Evolutionary conservation across 2,888 invertebrate species (phyloP), one percentile per base, ranked within the genome.

Genomic region (Phalera bucephala): DNA sequence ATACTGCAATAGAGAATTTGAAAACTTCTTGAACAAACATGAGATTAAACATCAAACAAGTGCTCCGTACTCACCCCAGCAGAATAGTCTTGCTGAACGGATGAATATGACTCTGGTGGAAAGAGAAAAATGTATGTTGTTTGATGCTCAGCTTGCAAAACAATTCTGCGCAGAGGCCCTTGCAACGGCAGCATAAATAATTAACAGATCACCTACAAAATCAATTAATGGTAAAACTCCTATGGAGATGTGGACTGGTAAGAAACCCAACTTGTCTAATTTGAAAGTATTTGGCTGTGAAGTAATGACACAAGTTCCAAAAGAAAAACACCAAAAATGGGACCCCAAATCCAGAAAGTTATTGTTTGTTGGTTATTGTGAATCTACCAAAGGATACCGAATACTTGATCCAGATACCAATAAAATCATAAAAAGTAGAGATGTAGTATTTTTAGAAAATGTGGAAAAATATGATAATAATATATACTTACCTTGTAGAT

Each of bases 61-160:
- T 7, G 37, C 29, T 4, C 46, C 52, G 1, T 49, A 49, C 12
- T 20, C 45, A 8, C 46, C 42, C 1, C 19, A 53, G 20, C 47
- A 47, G 2, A 49, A 52, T 35, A 44, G 43, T 2, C 2, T 42
- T n/a, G 26, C 37, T 1, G 48, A 48, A 21, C 7, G 52, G 2
- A 40, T 45, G 39, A 45, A 47, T 17, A 12, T 42, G 5, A 37
- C 43, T 2, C 21, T 50, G 2, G 30, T 45, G 6, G 38, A 43
- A 26, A 12, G 41, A 14, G 41, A 43, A n/a, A 34, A 31, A 17
- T 32, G 39, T 22, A 33, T 48, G 40, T 25, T 40, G 12, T 26
- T 36, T 25, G 19, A 45, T 29, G 42, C 45, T 6, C 7, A 45
- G 2, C 11, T 44, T 14, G 1, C 20, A 9, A 39, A 41, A 20